Evolutionary conservation across 2,888 invertebrate species (phyloP).

Genomic region (Helleia helle): DNA sequence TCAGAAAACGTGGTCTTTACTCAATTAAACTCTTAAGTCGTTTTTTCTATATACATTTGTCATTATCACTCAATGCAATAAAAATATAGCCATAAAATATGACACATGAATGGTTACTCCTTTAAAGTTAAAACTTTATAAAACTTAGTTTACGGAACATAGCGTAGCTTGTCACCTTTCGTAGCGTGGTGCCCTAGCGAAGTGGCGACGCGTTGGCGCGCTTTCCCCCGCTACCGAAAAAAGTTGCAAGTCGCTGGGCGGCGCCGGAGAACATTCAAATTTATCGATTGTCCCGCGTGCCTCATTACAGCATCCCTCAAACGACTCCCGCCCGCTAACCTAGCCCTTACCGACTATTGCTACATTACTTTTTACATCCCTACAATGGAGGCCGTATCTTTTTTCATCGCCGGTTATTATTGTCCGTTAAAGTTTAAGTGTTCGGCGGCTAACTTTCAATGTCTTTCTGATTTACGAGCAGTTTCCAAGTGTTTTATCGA

Average conservation of each 20-base stretch:
- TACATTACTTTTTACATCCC: conserved; percentile 66
- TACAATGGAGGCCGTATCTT: conserved; percentile 44
- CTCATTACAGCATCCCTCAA: conserved; percentile 71
- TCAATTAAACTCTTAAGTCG: too few relatives aligned
- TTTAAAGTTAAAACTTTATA: too few relatives aligned
- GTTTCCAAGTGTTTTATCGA: conserved; percentile 71
- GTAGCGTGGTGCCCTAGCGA: conserved; percentile 21
- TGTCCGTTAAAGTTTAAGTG: conserved; percentile 73
- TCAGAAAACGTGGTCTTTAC: too few relatives aligned
- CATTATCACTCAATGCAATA: too few relatives aligned
- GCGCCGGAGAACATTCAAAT: conserved; percentile 72
- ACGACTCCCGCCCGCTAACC: conserved; percentile 64
- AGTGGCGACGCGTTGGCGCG: conserved; percentile 60
- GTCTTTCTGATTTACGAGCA: conserved; percentile 68
- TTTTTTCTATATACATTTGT: too few relatives aligned
- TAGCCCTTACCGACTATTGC: conserved; percentile 64
- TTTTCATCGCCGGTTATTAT: conserved; percentile 68
- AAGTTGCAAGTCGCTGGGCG: conserved; percentile 70
- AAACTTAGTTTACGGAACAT: too few relatives aligned
- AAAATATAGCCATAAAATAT: too few relatives aligned
- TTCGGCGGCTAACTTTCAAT: conserved; percentile 69
- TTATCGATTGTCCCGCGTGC: conserved; percentile 69
- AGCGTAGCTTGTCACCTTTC: conserved; percentile 16
- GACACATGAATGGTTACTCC: too few relatives aligned
- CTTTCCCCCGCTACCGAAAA: conserved; percentile 61